Evolutionary conservation across 1,140 invertebrate species (phyloP).

Genomic region (Pentalonia nigronervosa): DNA sequence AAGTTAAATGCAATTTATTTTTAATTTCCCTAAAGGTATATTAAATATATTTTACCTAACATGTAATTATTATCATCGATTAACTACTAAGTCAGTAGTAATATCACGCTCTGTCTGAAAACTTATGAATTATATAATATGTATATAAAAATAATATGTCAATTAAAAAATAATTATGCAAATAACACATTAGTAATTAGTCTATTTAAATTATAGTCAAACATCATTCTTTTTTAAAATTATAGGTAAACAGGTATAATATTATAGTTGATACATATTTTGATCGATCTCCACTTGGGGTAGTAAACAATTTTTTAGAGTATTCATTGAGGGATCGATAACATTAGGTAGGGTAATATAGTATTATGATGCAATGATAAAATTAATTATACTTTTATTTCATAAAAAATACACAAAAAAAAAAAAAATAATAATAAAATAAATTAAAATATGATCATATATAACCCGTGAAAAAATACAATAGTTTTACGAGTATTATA

Average conservation of each 20-base stretch:
- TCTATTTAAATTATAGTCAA: not conserved
- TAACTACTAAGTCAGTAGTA: not conserved
- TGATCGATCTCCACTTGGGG: not conserved
- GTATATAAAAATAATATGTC: constrained; percentile 18
- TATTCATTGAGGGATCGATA: not conserved
- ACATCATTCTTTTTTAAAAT: constrained; percentile 16
- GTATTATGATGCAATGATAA: not conserved
- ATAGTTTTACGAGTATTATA: not conserved
- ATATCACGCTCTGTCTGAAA: not conserved
- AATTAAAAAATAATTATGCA: not conserved
- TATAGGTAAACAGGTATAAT: not conserved
- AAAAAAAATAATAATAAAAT: not conserved
- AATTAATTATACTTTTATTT: constrained; percentile 4
- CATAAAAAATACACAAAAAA: constrained; percentile 38
- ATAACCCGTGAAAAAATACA: not conserved
- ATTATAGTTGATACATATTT: not conserved
- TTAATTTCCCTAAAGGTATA: not conserved
- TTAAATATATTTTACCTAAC: constrained; percentile 13
- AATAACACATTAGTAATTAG: constrained; percentile 6
- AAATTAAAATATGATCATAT: not conserved
- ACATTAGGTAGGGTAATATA: not conserved
- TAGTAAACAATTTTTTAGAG: not conserved
- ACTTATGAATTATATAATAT: not conserved
- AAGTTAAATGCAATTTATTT: not conserved
- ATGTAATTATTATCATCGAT: not conserved